These are phyloP conservation scores for Cyrtorhinus lividipennis DNA, from an alignment of 1,140 invertebrate species.

Conservation along the genomic window DNA sequence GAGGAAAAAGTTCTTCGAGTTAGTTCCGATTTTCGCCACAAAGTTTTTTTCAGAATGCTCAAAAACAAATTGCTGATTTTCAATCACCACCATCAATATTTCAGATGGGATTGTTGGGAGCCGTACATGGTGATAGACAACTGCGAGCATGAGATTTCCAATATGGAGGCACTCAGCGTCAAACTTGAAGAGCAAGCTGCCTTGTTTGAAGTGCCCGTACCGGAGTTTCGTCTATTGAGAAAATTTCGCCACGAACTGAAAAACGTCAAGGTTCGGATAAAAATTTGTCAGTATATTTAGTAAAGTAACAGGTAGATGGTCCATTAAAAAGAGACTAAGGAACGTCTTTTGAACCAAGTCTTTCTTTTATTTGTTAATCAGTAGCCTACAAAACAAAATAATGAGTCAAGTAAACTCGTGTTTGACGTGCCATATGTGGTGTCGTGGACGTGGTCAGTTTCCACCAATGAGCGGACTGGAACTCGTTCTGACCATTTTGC, in stretches of 20 bases:
- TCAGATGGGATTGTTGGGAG: conserved; percentile 45
- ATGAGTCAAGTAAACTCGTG: too few species aligned
- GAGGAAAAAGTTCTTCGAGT: conserved; percentile 48
- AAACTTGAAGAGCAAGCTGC: conserved; percentile 54
- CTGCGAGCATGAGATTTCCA: conserved; percentile 46
- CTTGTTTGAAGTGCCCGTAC: conserved; percentile 72
- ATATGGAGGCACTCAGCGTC: conserved; percentile 53
- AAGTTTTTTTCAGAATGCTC: background rate
- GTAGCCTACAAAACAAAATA: too few species aligned
- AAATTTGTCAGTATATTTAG: too few species aligned
- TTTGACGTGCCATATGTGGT: too few species aligned
- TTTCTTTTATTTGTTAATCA: too few species aligned
- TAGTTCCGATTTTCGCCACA: conserved; percentile 19
- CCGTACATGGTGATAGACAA: conserved; percentile 63
- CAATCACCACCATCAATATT: background rate
- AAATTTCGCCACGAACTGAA: conserved; percentile 60
- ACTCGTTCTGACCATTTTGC: too few species aligned
- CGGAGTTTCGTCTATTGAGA: conserved; percentile 65
- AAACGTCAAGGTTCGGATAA: conserved; percentile 58
- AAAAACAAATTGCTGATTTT: background rate
- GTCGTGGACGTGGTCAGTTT: too few species aligned
- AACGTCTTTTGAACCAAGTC: too few species aligned
- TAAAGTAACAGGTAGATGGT: too few species aligned
- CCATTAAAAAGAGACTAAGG: too few species aligned
- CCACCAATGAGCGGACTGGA: too few species aligned